Evolutionary conservation across 2,797 vertebrate genomes (phyloP).

Genomic region (Nothura maculosa): DNA sequence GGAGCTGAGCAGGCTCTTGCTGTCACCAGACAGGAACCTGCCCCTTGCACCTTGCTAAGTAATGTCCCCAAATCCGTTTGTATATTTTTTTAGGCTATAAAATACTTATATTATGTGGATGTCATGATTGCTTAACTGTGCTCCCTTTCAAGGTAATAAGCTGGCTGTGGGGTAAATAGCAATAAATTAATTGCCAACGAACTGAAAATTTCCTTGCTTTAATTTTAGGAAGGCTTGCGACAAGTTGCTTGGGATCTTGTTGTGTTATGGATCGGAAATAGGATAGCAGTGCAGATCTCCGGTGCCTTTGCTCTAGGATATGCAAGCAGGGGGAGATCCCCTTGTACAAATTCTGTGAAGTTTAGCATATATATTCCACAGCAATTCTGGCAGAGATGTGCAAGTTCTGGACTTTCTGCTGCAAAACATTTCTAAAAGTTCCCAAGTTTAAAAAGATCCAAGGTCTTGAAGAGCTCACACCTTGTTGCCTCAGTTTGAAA

Average conservation of each 20-base stretch:
- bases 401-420: background rate
- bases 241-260: background rate
- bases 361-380: fast-evolving
- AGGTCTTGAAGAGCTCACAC: background rate
- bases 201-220: background rate
- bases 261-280: background rate
- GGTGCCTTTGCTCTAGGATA: background rate
- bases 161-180: background rate
- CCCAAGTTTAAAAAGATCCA: background rate
- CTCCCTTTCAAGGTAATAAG: background rate
- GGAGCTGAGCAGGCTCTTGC: background rate
- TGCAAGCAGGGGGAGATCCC: fast-evolving
- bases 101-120: background rate
- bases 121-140: background rate
- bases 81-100: background rate
- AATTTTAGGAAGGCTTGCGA: background rate
- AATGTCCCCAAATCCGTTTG: background rate
- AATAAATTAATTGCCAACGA: background rate
- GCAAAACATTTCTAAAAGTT: background rate
- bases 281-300: background rate
- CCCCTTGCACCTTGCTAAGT: background rate
- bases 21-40: background rate
- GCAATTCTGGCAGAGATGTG: background rate
- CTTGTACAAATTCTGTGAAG: background rate
- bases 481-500: background rate